Evolutionary conservation across 2,113 vertebrate species (phyloP).

Genomic region (Ictalurus punctatus): DNA sequence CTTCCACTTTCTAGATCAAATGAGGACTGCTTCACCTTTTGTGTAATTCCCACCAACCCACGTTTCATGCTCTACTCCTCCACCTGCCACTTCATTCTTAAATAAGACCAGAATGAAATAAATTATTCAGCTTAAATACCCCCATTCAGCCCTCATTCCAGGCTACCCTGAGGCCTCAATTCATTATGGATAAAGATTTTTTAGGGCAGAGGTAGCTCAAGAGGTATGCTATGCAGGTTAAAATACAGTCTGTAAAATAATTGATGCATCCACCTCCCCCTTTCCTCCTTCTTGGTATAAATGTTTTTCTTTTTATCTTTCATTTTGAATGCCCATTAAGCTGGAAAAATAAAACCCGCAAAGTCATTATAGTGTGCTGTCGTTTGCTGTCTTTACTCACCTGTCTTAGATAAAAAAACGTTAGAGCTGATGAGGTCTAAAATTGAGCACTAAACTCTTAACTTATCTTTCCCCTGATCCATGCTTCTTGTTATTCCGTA

Average conservation of each 20-base stretch:
- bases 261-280: constrained; percentile 39
- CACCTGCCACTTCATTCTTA: constrained; percentile 42
- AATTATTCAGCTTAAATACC: constrained; percentile 51
- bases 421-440: constrained; percentile 44
- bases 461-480: constrained; percentile 56
- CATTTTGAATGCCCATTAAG: constrained; percentile 21
- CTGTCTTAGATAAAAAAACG: constrained; percentile 47
- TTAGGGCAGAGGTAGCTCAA: constrained; percentile 47
- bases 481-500: constrained; percentile 59
- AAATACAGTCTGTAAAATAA: constrained; percentile 52
- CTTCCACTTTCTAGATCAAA: background rate
- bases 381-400: constrained; percentile 36
- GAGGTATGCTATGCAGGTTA: constrained; percentile 50
- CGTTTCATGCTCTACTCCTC: background rate
- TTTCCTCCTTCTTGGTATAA: constrained; percentile 34
- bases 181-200: constrained; percentile 65
- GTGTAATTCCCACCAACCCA: constrained; percentile 17
- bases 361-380: constrained; percentile 43
- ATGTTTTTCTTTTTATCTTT: constrained; percentile 44
- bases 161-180: constrained; percentile 58
- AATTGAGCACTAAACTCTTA: constrained; percentile 56
- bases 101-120: constrained; percentile 49
- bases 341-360: background rate
- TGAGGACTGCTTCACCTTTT: constrained; percentile 26
- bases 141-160: constrained; percentile 38